A percentile compares a stretch with the other conserved stretches of the same genome.
These are phyloP conservation scores for Chrysoperla carnea DNA, from an alignment of 1,140 invertebrate genomes.

Conservation along the genomic window DNA sequence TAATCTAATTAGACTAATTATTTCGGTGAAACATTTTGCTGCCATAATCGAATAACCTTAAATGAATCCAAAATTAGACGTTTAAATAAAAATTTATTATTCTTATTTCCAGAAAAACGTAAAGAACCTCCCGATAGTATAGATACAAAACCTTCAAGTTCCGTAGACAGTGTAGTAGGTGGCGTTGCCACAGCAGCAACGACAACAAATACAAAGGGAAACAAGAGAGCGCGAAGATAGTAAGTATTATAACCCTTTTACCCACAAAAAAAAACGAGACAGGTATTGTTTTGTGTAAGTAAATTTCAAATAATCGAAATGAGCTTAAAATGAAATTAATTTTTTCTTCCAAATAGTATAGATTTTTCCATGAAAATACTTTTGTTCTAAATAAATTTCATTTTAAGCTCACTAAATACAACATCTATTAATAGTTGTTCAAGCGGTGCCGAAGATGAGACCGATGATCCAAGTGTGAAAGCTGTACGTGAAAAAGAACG, in stretches of 20 bases:
- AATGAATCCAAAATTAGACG: too few relatives aligned
- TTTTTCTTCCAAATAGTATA: too few relatives aligned
- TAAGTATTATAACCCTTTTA: constrained; percentile 31
- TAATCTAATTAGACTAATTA: too few relatives aligned
- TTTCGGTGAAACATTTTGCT: too few relatives aligned
- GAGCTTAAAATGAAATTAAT: too few relatives aligned
- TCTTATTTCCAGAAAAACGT: constrained; percentile 56
- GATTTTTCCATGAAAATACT: too few relatives aligned
- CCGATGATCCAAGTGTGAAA: constrained; percentile 71
- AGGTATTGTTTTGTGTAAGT: too few relatives aligned
- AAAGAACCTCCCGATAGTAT: constrained; percentile 59
- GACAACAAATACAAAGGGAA: constrained; percentile 34
- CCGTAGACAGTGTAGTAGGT: constrained; percentile 25
- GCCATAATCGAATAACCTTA: too few relatives aligned
- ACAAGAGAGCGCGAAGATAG: constrained; percentile 59
- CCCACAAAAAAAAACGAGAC: neutral
- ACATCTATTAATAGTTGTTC: constrained; percentile 8
- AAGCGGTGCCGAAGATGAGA: constrained; percentile 36
- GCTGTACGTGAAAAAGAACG: constrained; percentile 88
- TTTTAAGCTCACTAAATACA: neutral
- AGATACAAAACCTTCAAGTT: constrained; percentile 57
- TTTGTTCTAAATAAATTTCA: neutral
- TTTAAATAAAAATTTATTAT: constrained; percentile 2
- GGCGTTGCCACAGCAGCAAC: constrained; percentile 32
- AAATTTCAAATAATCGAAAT: too few relatives aligned